phyloP scores from a whole-genome alignment of 1,140 invertebrate species.

The Microplitis mediator region DNA sequence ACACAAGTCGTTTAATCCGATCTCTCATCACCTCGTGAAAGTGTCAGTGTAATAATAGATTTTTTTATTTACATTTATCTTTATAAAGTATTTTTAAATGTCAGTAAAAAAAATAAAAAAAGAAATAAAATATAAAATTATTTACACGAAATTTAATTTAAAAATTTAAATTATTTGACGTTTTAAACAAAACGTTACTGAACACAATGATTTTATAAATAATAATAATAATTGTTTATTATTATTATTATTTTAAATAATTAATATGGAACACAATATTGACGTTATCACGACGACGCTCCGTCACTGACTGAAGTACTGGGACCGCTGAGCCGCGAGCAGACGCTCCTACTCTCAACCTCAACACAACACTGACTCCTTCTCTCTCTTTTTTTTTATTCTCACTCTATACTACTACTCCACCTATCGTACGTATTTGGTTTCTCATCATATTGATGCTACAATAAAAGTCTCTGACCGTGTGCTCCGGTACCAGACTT shows the following conservation, averaged over 20 bases:
- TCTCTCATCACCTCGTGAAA: constrained; percentile 7
- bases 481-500: too few relatives aligned
- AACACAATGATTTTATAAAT: neutral
- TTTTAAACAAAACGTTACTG: too few relatives aligned
- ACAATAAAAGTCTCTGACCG: neutral
- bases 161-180: too few relatives aligned
- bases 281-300: constrained; percentile 35
- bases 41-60: constrained; percentile 30
- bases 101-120: too few relatives aligned
- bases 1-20: too few relatives aligned
- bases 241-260: neutral
- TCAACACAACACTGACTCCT: neutral
- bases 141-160: too few relatives aligned
- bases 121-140: too few relatives aligned
- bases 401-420: neutral
- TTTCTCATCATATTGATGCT: neutral
- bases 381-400: neutral
- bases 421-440: neutral
- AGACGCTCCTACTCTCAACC: neutral
- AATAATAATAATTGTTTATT: too few relatives aligned
- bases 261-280: neutral
- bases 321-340: constrained; percentile 3
- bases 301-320: constrained; percentile 45
- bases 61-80: too few relatives aligned
- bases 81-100: too few relatives aligned